Evolutionary conservation across 2,888 invertebrate species (phyloP).

Genomic region (Laspeyria flexula): DNA sequence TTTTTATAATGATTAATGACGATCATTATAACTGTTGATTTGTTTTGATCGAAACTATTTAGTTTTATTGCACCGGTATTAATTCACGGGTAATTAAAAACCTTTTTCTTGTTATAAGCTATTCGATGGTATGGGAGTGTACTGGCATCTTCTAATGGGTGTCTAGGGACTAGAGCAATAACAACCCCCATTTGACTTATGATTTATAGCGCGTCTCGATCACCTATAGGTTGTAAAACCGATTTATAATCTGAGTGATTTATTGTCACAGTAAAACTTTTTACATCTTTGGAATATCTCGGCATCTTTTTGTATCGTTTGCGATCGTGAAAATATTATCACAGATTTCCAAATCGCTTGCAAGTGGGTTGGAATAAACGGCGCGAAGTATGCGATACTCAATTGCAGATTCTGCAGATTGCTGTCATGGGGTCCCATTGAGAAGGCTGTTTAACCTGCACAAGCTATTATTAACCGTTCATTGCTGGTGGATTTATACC

Average conservation of each 20-base stretch:
- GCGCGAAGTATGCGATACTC: slow-evolving; percentile 68
- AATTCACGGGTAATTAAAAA: slow-evolving; percentile 52
- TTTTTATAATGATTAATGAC: slow-evolving; percentile 65
- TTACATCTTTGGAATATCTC: slow-evolving; percentile 54
- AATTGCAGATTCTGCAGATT: slow-evolving; percentile 72
- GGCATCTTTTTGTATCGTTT: slow-evolving; percentile 36
- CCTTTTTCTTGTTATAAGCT: slow-evolving; percentile 22
- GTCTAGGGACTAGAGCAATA: slow-evolving; percentile 54
- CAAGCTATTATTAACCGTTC: slow-evolving; percentile 81
- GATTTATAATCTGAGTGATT: slow-evolving; percentile 80
- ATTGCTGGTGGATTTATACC: slow-evolving; percentile 77
- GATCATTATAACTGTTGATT: slow-evolving; percentile 62
- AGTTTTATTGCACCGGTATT: slow-evolving; percentile 56
- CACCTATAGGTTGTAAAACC: slow-evolving; percentile 73
- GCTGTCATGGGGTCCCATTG: slow-evolving; percentile 69
- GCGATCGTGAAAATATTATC: slow-evolving; percentile 34
- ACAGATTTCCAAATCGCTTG: slow-evolving; percentile 35
- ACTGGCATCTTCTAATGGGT: slow-evolving; percentile 56
- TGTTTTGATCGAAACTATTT: slow-evolving; percentile 63
- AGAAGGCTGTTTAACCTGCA: slow-evolving; percentile 65
- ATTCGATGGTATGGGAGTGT: slow-evolving; percentile 32
- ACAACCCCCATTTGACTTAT: slow-evolving; percentile 69
- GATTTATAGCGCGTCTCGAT: slow-evolving; percentile 74
- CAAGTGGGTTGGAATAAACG: slow-evolving; percentile 49
- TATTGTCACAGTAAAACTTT: slow-evolving; percentile 74